Conservation (phyloP, 1,140 invertebrate species). For the Proales similis region DNA sequence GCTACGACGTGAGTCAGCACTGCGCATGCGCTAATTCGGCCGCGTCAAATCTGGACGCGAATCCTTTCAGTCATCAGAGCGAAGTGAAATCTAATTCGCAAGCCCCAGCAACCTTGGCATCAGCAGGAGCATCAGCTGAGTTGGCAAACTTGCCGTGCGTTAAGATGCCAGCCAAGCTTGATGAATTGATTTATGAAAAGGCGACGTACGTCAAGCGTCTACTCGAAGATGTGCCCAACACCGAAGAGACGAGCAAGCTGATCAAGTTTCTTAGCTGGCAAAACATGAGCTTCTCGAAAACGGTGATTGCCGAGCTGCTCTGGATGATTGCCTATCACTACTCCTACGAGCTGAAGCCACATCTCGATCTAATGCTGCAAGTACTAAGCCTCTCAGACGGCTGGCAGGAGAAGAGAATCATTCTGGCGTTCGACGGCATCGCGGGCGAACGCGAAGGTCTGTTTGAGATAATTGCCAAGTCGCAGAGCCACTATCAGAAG, state of each 20-base stretch:
- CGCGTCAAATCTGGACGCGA: neutral
- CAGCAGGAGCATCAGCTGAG: slow-evolving; percentile 64
- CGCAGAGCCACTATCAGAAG: slow-evolving; percentile 90
- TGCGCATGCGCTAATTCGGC: slow-evolving; percentile 47
- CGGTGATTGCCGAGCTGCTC: slow-evolving; percentile 76
- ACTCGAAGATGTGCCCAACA: slow-evolving; percentile 81
- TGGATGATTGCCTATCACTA: slow-evolving; percentile 80
- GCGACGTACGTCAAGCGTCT: slow-evolving; percentile 82
- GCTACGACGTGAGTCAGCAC: slow-evolving; percentile 78
- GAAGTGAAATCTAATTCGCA: neutral
- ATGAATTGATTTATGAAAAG: slow-evolving; percentile 71
- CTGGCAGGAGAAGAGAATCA: slow-evolving; percentile 85
- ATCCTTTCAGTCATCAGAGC: slow-evolving; percentile 22
- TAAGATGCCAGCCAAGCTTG: slow-evolving; percentile 66
- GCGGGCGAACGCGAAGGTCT: slow-evolving; percentile 83
- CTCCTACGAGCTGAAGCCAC: slow-evolving; percentile 82
- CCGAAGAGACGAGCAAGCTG: slow-evolving; percentile 79
- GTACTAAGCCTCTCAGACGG: slow-evolving; percentile 84
- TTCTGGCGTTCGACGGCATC: slow-evolving; percentile 80
- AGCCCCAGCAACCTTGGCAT: slow-evolving; percentile 41
- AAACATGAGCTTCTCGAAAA: slow-evolving; percentile 81
- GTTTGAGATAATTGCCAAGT: slow-evolving; percentile 80
- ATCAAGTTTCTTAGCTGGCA: slow-evolving; percentile 88
- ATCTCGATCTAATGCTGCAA: slow-evolving; percentile 77
- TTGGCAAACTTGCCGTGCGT: slow-evolving; percentile 71